These are phyloP conservation scores for Anastatus disparis DNA, from an alignment of 1,140 invertebrate species.

Conservation along the genomic window DNA sequence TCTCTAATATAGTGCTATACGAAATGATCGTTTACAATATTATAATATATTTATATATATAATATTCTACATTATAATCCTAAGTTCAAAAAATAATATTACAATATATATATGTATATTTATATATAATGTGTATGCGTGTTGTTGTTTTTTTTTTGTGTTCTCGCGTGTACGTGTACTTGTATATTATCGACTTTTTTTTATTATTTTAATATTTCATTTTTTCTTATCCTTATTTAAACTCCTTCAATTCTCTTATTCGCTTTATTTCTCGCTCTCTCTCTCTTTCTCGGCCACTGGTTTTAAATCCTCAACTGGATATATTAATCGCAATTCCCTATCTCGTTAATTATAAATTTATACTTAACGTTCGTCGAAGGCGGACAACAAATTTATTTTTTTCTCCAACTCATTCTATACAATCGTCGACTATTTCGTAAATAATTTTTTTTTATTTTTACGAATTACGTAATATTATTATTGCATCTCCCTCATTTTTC, in stretches of 20 bases:
- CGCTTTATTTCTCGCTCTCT: conserved; percentile 10
- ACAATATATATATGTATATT: conserved; percentile 60
- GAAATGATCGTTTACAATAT: conserved; percentile 59
- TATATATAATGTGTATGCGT: conserved; percentile 47
- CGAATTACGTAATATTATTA: conserved; percentile 14
- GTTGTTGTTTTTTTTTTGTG: conserved; percentile 50
- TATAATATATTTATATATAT: conserved; percentile 58
- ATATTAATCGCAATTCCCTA: conserved; percentile 28
- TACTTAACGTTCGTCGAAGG: conserved; percentile 40
- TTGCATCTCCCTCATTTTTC: conserved; percentile 29
- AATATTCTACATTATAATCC: conserved; percentile 65
- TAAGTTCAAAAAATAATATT: conserved; percentile 68
- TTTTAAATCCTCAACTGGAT: conserved; percentile 23
- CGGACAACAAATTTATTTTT: not conserved
- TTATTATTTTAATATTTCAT: conserved; percentile 35
- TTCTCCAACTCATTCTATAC: not conserved
- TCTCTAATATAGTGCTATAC: conserved; percentile 56
- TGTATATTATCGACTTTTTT: conserved; percentile 53
- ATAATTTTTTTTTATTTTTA: no score
- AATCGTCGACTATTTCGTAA: not conserved
- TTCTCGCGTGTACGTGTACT: conserved; percentile 48
- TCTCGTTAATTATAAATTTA: conserved; percentile 39
- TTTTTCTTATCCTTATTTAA: conserved; percentile 16
- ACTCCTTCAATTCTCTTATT: conserved; percentile 22
- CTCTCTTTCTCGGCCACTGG: conserved; percentile 12